Evolutionary conservation across 2,888 invertebrate genomes (phyloP), one percentile per base, ranked within the genome.

Genomic region (Leptopilina drosophilae): DNA sequence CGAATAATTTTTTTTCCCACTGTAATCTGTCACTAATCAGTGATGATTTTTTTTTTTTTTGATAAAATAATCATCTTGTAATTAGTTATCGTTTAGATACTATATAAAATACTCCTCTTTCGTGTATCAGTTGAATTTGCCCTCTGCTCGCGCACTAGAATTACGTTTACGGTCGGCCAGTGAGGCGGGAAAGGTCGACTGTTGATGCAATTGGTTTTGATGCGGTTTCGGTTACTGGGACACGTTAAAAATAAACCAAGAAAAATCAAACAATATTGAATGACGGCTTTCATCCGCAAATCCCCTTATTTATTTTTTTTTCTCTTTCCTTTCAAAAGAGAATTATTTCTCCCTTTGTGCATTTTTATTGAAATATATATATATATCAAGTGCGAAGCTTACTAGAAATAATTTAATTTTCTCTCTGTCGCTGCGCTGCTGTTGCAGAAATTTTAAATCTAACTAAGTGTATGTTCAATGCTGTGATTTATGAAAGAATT

Each of bases 111-210:
- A 69, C 69, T 76, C 76, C 59, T 62, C 76, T 76, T 76, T 76
- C 76, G 33, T 76, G 76, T 76, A 69, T 69, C 49, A n/a, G 66
- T 46, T 46, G n/a, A 66, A 46, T 66, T 66, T 40, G 69, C 69
- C 20, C 49, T 69, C 49, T 20, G 15, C 15, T 46, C 49, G 26
- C 46, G 69, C 20, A 53, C 76, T 75, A 73, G 78, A 81, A 84
- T 83, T 84, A 81, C 76, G 76, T 67, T 76, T 66, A 64, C 78
- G 78, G 76, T 82, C 80, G 77, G 64, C 77, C 73, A 79, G 56
- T 65, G 77, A 76, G 79, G 66, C 77, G 79, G 79, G 62, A 84
- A 84, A 83, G 83, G 83, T 83, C 83, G 82, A 56, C 66, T 67
- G 15, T 79, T 79, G 77, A 79, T 77, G 82, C 80, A 80, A 81